Conservation (phyloP, 2,797 vertebrate species). For the Pantherophis vulpinus region DNA sequence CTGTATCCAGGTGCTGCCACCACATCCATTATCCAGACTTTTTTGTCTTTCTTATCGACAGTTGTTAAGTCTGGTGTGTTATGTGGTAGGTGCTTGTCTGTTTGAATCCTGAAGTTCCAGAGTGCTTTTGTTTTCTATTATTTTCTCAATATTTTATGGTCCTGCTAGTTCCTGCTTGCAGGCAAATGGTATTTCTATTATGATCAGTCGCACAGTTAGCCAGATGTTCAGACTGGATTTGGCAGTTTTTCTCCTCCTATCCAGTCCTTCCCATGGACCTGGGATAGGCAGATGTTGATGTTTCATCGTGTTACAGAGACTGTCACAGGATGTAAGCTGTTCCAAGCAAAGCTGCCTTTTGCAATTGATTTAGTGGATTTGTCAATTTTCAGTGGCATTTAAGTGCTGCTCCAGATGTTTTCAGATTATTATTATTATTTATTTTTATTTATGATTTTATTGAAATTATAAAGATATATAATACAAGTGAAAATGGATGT, state of each 20-base stretch:
- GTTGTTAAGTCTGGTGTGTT: not conserved
- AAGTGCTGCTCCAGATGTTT: not conserved
- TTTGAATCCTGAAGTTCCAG: not conserved
- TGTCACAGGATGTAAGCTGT: not conserved
- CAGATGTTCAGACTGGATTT: not conserved
- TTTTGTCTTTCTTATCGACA: not conserved
- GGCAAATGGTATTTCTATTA: not conserved
- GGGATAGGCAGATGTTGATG: not conserved
- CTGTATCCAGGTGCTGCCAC: not conserved
- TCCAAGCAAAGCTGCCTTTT: not conserved
- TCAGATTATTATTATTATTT: not conserved
- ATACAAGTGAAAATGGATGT: not conserved
- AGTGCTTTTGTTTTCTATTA: not conserved
- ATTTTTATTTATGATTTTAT: not conserved
- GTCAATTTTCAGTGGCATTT: not conserved
- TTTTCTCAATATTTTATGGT: not conserved
- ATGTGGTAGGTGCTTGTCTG: not conserved
- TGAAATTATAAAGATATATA: not conserved
- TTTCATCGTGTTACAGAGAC: not conserved
- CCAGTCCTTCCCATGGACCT: not conserved
- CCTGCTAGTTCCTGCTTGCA: not conserved
- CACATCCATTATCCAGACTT: not conserved
- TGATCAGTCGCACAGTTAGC: not conserved
- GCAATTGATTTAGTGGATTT: not conserved
- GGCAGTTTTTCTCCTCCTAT: not conserved